Evolutionary conservation across 2,888 invertebrate genomes (phyloP).

Genomic region (Plagodis pulveraria): DNA sequence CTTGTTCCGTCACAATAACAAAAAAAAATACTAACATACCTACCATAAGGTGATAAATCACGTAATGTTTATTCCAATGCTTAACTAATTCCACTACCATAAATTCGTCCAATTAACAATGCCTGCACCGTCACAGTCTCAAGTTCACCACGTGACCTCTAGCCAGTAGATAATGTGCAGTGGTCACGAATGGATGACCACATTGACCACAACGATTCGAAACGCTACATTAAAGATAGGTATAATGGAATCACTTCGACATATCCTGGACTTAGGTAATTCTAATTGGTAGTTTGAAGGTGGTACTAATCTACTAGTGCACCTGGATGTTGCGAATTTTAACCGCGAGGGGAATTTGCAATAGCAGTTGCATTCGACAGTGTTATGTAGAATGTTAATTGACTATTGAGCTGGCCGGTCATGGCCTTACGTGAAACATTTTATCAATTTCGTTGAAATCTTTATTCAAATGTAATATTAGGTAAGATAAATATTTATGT

Average conservation of each 20-base stretch:
- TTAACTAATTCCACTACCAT: background rate
- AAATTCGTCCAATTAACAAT: conserved; percentile 2
- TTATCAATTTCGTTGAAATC: too few species aligned
- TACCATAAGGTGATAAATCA: too few species aligned
- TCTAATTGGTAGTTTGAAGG: conserved; percentile 4
- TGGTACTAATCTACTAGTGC: conserved; percentile 3
- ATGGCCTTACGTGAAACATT: too few species aligned
- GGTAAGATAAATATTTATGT: too few species aligned
- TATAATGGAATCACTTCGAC: conserved; percentile 15
- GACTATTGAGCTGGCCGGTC: background rate
- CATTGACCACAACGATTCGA: conserved; percentile 1
- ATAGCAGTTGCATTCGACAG: conserved; percentile 4
- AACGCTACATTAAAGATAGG: background rate
- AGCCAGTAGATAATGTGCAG: background rate
- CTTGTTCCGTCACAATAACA: too few species aligned
- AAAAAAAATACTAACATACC: too few species aligned
- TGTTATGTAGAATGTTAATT: background rate
- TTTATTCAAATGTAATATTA: too few species aligned
- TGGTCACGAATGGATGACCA: conserved; percentile 16
- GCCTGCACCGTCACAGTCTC: conserved; percentile 5
- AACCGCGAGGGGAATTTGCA: conserved; percentile 1
- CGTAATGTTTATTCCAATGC: too few species aligned
- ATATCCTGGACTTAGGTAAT: conserved; percentile 22
- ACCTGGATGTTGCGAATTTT: conserved; percentile 28
- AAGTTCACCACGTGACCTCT: conserved; percentile 19